A percentile compares a stretch with the other conserved stretches of the same genome.
phyloP scores from a whole-genome alignment of 2,888 invertebrate species.

The Cryptus viduatorius region DNA sequence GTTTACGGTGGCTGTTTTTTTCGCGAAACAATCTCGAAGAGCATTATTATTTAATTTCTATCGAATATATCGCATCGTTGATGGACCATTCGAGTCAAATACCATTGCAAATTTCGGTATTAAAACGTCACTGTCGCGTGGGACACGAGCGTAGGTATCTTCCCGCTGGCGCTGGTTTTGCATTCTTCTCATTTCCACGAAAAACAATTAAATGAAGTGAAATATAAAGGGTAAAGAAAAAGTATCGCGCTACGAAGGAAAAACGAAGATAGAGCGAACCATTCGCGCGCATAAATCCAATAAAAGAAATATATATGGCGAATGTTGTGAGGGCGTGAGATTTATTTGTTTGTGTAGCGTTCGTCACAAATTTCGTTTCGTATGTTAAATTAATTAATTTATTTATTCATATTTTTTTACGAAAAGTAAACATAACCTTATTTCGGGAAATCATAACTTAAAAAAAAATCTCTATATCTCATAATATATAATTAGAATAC shows the following conservation, averaged over 20 bases:
- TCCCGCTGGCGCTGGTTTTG: conserved; percentile 8
- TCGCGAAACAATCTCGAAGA: conserved; percentile 12
- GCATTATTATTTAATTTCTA: conserved; percentile 49
- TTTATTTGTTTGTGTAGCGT: too few species aligned
- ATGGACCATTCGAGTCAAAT: conserved; percentile 25
- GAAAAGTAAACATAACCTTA: too few species aligned
- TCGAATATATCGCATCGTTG: conserved; percentile 20
- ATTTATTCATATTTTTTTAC: too few species aligned
- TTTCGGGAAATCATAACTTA: too few species aligned
- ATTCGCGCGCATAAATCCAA: conserved; percentile 1
- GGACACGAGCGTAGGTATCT: conserved; percentile 31
- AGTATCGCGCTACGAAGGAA: conserved; percentile 49
- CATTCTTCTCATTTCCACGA: conserved; percentile 56
- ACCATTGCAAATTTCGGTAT: conserved; percentile 31
- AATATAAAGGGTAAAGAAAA: conserved; percentile 63
- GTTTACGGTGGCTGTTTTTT: conserved; percentile 2
- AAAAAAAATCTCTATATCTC: too few species aligned
- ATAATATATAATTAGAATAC: too few species aligned
- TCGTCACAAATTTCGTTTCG: too few species aligned
- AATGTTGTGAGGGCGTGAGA: too few species aligned
- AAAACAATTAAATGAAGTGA: conserved; percentile 66
- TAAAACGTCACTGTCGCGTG: conserved; percentile 45
- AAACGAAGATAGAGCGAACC: not conserved
- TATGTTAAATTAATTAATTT: too few species aligned
- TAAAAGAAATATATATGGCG: conserved; percentile 21